Base-by-base conservation (phyloP, 2,888 invertebrate species). In the Seira musarum region DNA sequence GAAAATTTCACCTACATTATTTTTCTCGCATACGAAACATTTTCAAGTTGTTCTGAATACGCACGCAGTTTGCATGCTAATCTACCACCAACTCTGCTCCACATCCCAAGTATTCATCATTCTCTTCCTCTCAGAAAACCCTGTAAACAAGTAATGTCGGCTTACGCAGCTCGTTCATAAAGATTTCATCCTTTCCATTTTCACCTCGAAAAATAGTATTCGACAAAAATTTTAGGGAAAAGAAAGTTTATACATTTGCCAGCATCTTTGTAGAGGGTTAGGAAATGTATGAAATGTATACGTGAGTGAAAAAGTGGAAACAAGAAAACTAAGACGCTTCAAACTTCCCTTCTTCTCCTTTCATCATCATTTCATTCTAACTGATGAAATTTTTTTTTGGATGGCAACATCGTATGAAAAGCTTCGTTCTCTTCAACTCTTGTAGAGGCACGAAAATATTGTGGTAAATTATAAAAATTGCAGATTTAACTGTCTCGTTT, bases 381-480 rank as follows among this genome's bases (percentile, higher is more conserved):
- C 17, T 8, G 17, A 57, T n/a, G 17, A 57, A 57, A 17, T 60
- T 60, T 53, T 30, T 8, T 30, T 8, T 53, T 60, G 60, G 60
- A 60, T 60, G 60, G 60, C 13, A 60, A 57, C 57, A 57, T 3
- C 6, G 10, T n/a, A 21, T 60, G 60, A 60, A 60, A 60, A 60
- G 22, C 6, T 49, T 49, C 15, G n/a, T 60, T 53, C 53, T 53
- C 53, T n/a, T n/a, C n/a, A n/a, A n/a, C 8, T 60, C 17, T 3
- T 49, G 17, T 13, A 60, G 21, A 60, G 13, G 49, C 3, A 60
- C 10, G 22, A 60, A n/a, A 21, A 60, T 15, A 60, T 21, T 60
- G 60, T 21, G 60, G 60, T 60, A 60, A 60, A 60, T 60, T 60
- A 60, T 60, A 60, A 60, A 60, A 60, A 60, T 60, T 60, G 60